phyloP scores from a whole-genome alignment of 1,140 invertebrate genomes.

The Aphaenogaster ashmeadi region DNA sequence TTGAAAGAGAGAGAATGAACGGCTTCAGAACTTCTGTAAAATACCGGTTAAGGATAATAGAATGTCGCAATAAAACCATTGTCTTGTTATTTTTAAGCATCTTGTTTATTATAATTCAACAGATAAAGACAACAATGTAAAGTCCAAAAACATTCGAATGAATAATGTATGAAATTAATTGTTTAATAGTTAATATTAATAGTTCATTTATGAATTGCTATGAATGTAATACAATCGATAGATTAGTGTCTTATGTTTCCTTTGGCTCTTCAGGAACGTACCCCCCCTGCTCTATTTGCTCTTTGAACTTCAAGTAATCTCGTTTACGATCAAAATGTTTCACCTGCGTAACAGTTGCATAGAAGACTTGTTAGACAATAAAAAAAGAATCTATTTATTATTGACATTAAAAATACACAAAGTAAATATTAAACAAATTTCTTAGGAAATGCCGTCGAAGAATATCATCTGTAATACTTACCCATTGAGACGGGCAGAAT shows the following conservation, averaged over 20 bases:
- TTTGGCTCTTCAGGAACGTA: slow-evolving; percentile 90
- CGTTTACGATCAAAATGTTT: slow-evolving; percentile 97
- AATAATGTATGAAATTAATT: slow-evolving; percentile 63
- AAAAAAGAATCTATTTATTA: slow-evolving; percentile 51
- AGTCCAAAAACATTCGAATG: slow-evolving; percentile 35
- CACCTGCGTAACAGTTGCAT: slow-evolving; percentile 88
- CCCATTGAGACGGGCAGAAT: slow-evolving; percentile 95
- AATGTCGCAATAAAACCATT: slow-evolving; percentile 67
- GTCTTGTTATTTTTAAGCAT: slow-evolving; percentile 72
- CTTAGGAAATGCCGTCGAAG: background rate
- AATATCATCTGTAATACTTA: slow-evolving; percentile 79
- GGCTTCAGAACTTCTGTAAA: slow-evolving; percentile 29
- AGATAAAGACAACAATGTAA: slow-evolving; percentile 56
- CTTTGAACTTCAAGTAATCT: slow-evolving; percentile 95
- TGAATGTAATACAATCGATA: slow-evolving; percentile 60
- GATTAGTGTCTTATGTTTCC: slow-evolving; percentile 70
- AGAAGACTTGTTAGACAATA: slow-evolving; percentile 48
- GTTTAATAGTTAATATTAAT: slow-evolving; percentile 65
- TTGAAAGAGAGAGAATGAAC: slow-evolving; percentile 34
- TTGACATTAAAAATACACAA: slow-evolving; percentile 6
- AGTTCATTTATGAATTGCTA: slow-evolving; percentile 66
- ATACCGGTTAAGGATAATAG: slow-evolving; percentile 69
- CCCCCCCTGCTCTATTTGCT: slow-evolving; percentile 94
- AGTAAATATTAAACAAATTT: slow-evolving; percentile 33
- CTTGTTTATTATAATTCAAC: slow-evolving; percentile 73